These are phyloP conservation scores for Drosophila ananassae DNA, from an alignment of 1,140 invertebrate species.

Conservation along the genomic window DNA sequence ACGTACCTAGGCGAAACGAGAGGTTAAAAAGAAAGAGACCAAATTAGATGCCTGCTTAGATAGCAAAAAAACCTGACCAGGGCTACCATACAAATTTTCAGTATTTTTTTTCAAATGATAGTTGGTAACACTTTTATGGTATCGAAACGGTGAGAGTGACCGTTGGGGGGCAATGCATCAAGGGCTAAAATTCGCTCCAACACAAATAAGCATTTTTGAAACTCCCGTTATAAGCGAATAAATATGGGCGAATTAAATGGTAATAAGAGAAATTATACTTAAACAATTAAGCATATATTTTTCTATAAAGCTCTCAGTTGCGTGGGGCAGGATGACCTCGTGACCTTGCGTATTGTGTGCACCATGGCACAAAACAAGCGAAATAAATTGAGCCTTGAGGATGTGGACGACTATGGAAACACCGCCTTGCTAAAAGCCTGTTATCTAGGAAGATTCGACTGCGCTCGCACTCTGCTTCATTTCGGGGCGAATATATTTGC, in stretches of 20 bases:
- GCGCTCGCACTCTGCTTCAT: conserved; percentile 52
- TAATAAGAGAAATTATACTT: conserved; percentile 21
- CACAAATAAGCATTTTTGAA: neutral
- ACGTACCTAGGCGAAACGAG: conserved; percentile 1
- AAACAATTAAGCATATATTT: neutral
- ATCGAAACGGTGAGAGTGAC: too few relatives aligned
- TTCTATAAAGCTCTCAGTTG: conserved; percentile 51
- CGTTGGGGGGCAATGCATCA: too few relatives aligned
- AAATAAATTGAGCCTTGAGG: conserved; percentile 47
- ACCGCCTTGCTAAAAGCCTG: conserved; percentile 76
- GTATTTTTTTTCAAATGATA: too few relatives aligned
- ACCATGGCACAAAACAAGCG: conserved; percentile 33
- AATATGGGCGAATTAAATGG: conserved; percentile 58
- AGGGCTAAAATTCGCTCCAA: too few relatives aligned
- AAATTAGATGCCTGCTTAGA: too few relatives aligned
- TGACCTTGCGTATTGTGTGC: conserved; percentile 64
- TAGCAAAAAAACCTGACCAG: too few relatives aligned
- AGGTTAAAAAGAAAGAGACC: conserved; percentile 3
- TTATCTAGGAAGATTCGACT: conserved; percentile 62
- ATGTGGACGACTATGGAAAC: conserved; percentile 73
- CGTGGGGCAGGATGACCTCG: conserved; percentile 57
- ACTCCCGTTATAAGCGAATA: conserved; percentile 34
- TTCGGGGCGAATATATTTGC: conserved; percentile 65
- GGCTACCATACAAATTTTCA: too few relatives aligned
- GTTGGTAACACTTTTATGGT: too few relatives aligned